Percentiles rank a stretch among this genome's conserved stretches.
Evolutionary conservation across 2,797 vertebrate genomes (phyloP).

Genomic region (Ctenopoma multispine): DNA sequence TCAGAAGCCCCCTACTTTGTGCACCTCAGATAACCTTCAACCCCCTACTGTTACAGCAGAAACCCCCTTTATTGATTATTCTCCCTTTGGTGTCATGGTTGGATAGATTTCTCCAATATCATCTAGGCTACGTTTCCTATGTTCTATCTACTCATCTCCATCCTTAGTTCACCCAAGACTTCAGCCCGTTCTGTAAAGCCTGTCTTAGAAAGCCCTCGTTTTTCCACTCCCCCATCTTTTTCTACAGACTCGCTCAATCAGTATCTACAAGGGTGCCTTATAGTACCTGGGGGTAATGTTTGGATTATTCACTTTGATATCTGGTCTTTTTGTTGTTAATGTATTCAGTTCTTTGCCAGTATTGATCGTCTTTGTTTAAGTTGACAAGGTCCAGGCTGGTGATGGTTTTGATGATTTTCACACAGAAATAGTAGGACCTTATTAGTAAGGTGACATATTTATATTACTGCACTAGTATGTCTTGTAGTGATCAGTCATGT

Average conservation of each 20-base stretch:
- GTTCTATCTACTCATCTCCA: neutral
- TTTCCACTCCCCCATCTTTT: neutral
- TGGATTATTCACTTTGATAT: constrained; percentile 69
- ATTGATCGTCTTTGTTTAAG: constrained; percentile 10
- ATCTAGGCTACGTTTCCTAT: neutral
- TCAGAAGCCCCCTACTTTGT: constrained; percentile 28
- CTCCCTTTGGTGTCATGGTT: constrained; percentile 1
- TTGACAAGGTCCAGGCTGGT: neutral
- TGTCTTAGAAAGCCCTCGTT: neutral
- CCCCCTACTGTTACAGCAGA: constrained; percentile 13
- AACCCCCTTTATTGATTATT: constrained; percentile 50
- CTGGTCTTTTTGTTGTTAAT: constrained; percentile 9
- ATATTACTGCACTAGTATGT: neutral
- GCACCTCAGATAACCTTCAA: constrained; percentile 22
- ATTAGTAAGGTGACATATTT: neutral
- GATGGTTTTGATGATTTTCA: constrained; percentile 8
- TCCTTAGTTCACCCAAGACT: neutral
- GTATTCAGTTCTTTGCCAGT: constrained; percentile 6
- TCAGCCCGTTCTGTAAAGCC: neutral
- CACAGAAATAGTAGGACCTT: neutral
- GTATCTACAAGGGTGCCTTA: constrained; percentile 2
- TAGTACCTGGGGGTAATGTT: constrained; percentile 9
- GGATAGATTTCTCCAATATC: constrained; percentile 8
- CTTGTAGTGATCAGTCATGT: constrained; percentile 21
- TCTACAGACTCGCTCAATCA: neutral